Percentiles rank a stretch among this genome's conserved stretches.
These are phyloP conservation scores for Palythoa heliodiscus DNA, from an alignment of 92 coral and sea anemone species.

Conservation along the genomic window DNA sequence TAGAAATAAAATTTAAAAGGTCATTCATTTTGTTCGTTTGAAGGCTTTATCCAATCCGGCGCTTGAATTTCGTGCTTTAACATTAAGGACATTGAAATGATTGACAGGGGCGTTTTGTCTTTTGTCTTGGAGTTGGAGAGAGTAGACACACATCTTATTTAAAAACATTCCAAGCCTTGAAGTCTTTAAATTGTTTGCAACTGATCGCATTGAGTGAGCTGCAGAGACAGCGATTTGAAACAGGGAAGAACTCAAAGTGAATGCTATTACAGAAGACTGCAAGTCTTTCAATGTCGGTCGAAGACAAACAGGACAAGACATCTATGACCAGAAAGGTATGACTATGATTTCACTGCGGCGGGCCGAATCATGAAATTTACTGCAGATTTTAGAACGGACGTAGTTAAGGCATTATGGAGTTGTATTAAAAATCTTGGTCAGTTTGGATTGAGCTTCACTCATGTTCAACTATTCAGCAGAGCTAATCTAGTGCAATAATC, in stretches of 20 bases:
- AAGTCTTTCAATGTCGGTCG: background rate
- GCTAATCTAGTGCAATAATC: background rate
- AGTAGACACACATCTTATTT: conserved; percentile 1
- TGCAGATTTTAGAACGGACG: background rate
- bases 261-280: background rate
- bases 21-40: conserved; percentile 22
- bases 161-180: background rate
- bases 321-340: background rate
- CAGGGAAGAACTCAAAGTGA: background rate
- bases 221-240: background rate
- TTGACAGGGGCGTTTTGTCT: conserved; percentile 17
- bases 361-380: background rate
- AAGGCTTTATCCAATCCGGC: conserved; percentile 36
- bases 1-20: conserved; percentile 28
- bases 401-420: background rate
- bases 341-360: background rate
- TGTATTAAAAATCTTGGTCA: background rate
- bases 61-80: conserved; percentile 2
- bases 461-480: background rate
- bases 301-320: background rate
- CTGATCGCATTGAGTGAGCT: background rate
- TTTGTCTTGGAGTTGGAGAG: conserved; percentile 21
- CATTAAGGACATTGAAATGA: conserved; percentile 22
- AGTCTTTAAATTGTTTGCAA: background rate
- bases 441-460: background rate